Conservation (phyloP, 2,113 vertebrate genomes). For the Urocynchramus pylzowi region DNA sequence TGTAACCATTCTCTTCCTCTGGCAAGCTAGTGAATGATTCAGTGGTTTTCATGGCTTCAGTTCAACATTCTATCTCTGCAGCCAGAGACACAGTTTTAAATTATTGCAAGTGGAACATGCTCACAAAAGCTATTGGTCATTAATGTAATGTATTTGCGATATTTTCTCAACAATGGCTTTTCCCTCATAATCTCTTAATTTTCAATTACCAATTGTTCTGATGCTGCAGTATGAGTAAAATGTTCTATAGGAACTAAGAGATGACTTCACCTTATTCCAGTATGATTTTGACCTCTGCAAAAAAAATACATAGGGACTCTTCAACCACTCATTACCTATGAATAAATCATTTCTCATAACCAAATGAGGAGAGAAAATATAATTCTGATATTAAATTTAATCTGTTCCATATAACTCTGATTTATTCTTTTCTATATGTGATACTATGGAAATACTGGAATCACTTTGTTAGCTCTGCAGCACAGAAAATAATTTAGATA, state of each 20-base stretch:
- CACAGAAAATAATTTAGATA: background rate
- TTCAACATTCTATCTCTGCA: background rate
- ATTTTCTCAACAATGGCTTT: background rate
- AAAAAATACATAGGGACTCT: background rate
- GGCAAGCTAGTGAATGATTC: conserved; percentile 1
- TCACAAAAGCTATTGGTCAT: background rate
- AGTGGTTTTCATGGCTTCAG: background rate
- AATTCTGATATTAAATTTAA: background rate
- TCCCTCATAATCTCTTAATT: background rate
- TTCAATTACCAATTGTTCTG: background rate
- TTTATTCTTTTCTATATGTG: background rate
- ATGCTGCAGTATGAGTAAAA: background rate
- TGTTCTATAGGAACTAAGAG: background rate
- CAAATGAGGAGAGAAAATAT: background rate
- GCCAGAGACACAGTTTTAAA: background rate
- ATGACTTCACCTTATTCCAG: background rate
- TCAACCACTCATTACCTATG: background rate
- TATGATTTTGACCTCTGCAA: background rate
- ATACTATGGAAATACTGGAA: background rate
- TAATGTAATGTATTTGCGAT: background rate
- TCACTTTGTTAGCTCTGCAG: background rate
- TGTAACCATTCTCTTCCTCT: background rate
- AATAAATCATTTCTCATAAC: background rate
- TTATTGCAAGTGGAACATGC: background rate
- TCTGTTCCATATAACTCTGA: background rate